Percentiles rank a stretch among this genome's conserved stretches.
These are phyloP conservation scores for Thysanoteuthis rhombus DNA, from an alignment of 2,888 invertebrate species.

Conservation along the genomic window DNA sequence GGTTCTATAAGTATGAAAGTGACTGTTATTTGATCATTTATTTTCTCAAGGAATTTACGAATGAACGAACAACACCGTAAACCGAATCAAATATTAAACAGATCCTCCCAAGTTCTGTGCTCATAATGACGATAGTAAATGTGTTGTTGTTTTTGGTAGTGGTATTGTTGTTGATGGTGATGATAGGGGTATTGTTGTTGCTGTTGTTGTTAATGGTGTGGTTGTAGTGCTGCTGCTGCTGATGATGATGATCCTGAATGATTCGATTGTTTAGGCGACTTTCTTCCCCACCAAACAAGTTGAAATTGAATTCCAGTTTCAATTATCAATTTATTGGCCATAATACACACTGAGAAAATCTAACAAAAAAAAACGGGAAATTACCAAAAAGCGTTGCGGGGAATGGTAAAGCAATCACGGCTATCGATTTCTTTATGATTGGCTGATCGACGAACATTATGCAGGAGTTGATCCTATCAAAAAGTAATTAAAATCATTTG, in stretches of 20 bases:
- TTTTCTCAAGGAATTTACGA: no score
- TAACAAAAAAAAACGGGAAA: background rate
- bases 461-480: background rate
- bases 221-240: background rate
- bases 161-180: no score
- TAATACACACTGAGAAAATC: background rate
- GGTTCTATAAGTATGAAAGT: no score
- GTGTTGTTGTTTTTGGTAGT: no score
- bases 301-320: slow-evolving; percentile 12
- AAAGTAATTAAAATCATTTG: slow-evolving; percentile 12
- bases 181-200: no score
- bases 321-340: background rate
- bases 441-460: background rate
- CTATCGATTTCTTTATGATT: background rate
- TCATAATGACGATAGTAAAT: no score
- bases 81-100: no score
- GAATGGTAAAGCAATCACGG: background rate
- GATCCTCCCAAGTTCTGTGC: no score
- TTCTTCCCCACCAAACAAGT: background rate
- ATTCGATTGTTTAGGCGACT: background rate
- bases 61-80: no score
- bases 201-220: no score
- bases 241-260: background rate
- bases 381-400: background rate
- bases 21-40: no score